Percentiles rank a stretch among this genome's conserved stretches.
Evolutionary conservation across 2,797 vertebrate genomes (phyloP).

Genomic region (Tarsius wallacei): DNA sequence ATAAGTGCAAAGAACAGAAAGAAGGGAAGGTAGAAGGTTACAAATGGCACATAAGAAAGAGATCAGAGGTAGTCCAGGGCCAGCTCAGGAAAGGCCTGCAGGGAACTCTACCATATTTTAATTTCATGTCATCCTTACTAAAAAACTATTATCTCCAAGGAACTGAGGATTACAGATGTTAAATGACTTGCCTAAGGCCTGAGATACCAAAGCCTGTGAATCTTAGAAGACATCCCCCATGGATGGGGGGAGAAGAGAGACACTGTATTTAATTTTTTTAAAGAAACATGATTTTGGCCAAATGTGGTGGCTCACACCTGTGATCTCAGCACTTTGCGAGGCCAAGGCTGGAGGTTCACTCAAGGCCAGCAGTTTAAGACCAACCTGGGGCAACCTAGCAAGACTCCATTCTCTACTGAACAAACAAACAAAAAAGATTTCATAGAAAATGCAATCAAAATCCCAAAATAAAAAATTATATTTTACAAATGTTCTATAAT

Average conservation of each 20-base stretch:
- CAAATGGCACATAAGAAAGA: background rate
- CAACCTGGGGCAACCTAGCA: too few relatives aligned
- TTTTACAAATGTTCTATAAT: background rate
- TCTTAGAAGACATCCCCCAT: background rate
- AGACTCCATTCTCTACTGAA: too few relatives aligned
- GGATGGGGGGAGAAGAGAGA: too few relatives aligned
- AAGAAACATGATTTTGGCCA: too few relatives aligned
- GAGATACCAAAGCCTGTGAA: background rate
- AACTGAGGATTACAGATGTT: background rate
- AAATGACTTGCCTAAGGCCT: background rate
- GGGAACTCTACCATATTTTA: background rate
- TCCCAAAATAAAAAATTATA: background rate
- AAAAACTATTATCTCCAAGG: background rate
- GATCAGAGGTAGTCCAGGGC: background rate
- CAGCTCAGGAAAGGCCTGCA: background rate
- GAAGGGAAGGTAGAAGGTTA: background rate
- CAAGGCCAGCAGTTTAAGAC: too few relatives aligned
- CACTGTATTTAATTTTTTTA: background rate
- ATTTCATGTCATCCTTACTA: background rate
- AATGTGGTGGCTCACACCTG: too few relatives aligned
- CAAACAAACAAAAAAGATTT: background rate
- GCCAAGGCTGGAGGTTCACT: too few relatives aligned
- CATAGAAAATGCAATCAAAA: slow-evolving; percentile 51
- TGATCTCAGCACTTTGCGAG: too few relatives aligned
- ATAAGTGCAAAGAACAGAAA: background rate